Evolutionary conservation across 2,888 invertebrate species (phyloP).

Genomic region (Cataglyphis rosenhaueri): DNA sequence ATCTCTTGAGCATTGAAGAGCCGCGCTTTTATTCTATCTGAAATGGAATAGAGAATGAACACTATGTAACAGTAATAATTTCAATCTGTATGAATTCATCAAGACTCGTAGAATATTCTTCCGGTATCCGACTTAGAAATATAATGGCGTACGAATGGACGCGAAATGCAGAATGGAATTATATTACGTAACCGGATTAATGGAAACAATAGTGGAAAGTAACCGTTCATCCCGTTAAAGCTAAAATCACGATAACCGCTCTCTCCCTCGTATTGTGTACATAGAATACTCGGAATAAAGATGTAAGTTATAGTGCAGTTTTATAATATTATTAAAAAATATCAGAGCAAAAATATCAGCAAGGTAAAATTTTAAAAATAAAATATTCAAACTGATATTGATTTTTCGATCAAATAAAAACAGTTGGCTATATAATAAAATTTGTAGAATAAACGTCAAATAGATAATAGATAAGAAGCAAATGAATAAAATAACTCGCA

Average conservation of each 20-base stretch:
- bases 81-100: neutral
- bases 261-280: neutral
- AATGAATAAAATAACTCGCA: neutral
- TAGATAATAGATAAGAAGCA: neutral
- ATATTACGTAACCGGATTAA: conserved; percentile 16
- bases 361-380: neutral
- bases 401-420: neutral
- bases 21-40: neutral
- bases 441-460: neutral
- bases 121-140: neutral
- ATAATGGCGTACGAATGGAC: neutral
- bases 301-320: neutral
- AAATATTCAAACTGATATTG: neutral
- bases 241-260: neutral
- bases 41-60: neutral
- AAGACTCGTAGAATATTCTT: neutral
- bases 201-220: conserved; percentile 5
- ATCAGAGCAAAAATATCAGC: neutral
- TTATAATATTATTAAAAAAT: neutral
- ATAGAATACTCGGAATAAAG: neutral
- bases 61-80: neutral
- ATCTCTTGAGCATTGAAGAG: neutral
- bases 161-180: neutral
- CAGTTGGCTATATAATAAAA: neutral
- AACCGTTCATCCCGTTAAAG: conserved; percentile 1